Conservation (phyloP, 1,140 invertebrate species). For the Temnothorax nylanderi region DNA sequence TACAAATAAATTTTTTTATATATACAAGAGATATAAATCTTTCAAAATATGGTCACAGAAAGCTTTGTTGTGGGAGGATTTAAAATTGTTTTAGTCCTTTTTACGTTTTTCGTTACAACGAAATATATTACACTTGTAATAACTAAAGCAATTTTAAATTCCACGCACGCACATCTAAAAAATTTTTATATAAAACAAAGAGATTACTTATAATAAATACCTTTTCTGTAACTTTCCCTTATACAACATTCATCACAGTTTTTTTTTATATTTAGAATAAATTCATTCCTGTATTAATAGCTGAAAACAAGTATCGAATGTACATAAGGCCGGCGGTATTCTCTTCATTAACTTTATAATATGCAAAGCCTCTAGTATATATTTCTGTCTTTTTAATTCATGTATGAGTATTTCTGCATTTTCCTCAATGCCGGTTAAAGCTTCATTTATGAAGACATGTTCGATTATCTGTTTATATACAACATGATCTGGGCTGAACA, state of each 20-base stretch:
- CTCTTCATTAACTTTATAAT: slow-evolving; percentile 80
- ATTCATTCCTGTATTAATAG: slow-evolving; percentile 77
- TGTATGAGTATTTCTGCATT: slow-evolving; percentile 79
- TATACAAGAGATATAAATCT: neutral
- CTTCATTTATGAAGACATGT: slow-evolving; percentile 80
- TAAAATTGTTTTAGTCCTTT: neutral
- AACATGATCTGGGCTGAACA: slow-evolving; percentile 79
- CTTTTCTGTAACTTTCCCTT: neutral
- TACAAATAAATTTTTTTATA: slow-evolving; percentile 8
- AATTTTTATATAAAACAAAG: neutral
- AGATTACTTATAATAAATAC: slow-evolving; percentile 32
- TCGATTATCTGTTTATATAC: slow-evolving; percentile 81
- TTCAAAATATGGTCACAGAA: neutral
- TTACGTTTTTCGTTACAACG: neutral
- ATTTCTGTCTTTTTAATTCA: slow-evolving; percentile 78
- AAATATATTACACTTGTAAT: neutral
- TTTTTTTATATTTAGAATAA: slow-evolving; percentile 6
- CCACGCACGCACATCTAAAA: neutral
- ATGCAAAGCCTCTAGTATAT: slow-evolving; percentile 80
- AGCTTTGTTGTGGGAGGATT: neutral
- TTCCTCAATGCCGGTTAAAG: slow-evolving; percentile 75
- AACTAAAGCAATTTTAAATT: slow-evolving; percentile 14
- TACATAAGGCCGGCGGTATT: slow-evolving; percentile 80
- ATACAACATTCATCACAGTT: slow-evolving; percentile 33
- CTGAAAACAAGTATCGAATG: slow-evolving; percentile 80